These are phyloP conservation scores for Dromiciops gliroides DNA, from an alignment of 2,113 vertebrate species.

Conservation along the genomic window DNA sequence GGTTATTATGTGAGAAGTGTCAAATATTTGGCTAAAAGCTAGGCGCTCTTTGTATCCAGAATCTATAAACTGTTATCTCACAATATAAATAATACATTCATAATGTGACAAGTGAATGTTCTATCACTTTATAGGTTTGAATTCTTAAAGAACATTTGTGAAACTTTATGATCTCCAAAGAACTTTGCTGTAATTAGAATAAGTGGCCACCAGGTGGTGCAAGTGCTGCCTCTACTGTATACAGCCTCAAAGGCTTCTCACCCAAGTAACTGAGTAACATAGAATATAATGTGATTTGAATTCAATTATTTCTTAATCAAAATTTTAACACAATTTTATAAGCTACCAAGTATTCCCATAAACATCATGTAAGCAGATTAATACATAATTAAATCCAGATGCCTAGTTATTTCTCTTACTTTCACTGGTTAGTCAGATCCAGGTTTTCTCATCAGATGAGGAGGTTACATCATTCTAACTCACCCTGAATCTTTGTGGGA, in stretches of 20 bases:
- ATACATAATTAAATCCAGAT: neutral
- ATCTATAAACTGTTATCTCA: neutral
- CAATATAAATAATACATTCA: neutral
- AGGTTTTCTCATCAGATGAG: neutral
- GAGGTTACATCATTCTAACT: no score
- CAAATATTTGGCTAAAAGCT: neutral
- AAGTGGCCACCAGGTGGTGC: neutral
- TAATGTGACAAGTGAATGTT: neutral
- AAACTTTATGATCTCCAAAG: neutral
- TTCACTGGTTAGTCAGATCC: neutral
- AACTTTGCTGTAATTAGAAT: neutral
- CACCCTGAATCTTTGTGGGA: neutral
- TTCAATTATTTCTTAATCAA: neutral
- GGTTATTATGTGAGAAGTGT: neutral
- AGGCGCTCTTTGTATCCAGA: neutral
- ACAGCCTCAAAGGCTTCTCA: neutral
- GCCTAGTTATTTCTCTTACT: neutral
- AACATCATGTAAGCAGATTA: neutral
- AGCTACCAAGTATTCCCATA: neutral
- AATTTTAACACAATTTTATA: neutral
- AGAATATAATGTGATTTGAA: neutral
- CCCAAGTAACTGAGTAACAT: rapidly evolving
- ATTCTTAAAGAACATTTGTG: neutral
- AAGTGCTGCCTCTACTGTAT: neutral
- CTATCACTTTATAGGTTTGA: neutral